Conservation (phyloP, 2,888 invertebrate species). For the Nomada flava region DNA sequence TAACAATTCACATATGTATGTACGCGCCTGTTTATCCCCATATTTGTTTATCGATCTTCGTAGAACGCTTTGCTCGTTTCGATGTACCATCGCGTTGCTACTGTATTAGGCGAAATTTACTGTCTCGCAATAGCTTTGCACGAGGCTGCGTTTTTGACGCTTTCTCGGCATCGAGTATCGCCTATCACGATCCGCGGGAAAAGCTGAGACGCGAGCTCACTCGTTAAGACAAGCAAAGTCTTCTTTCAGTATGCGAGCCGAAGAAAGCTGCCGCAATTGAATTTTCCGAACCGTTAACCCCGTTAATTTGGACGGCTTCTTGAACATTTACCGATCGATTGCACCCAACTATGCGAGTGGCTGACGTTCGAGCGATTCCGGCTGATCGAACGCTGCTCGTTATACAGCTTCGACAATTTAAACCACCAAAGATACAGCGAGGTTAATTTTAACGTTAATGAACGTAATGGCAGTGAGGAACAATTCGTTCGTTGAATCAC, state of each 20-base stretch:
- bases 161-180: too few relatives aligned
- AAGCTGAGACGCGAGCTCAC: neutral
- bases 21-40: conserved; percentile 27
- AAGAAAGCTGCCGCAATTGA: conserved; percentile 4
- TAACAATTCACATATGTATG: conserved; percentile 30
- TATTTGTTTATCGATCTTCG: conserved; percentile 1
- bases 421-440: too few relatives aligned
- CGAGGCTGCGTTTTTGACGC: too few relatives aligned
- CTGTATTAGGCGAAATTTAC: neutral
- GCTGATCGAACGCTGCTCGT: too few relatives aligned
- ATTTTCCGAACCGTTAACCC: conserved; percentile 18
- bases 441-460: neutral
- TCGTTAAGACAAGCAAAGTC: conserved; percentile 26
- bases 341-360: neutral
- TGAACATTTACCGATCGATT: conserved; percentile 14
- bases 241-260: conserved; percentile 17
- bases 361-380: too few relatives aligned
- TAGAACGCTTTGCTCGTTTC: neutral
- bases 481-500: neutral
- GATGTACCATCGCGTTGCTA: neutral
- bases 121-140: too few relatives aligned
- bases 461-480: neutral
- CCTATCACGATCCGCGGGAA: too few relatives aligned
- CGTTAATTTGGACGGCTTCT: conserved; percentile 13
- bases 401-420: too few relatives aligned